These are phyloP conservation scores for Eristalis tenax DNA, from an alignment of 2,888 invertebrate genomes.

Conservation along the genomic window DNA sequence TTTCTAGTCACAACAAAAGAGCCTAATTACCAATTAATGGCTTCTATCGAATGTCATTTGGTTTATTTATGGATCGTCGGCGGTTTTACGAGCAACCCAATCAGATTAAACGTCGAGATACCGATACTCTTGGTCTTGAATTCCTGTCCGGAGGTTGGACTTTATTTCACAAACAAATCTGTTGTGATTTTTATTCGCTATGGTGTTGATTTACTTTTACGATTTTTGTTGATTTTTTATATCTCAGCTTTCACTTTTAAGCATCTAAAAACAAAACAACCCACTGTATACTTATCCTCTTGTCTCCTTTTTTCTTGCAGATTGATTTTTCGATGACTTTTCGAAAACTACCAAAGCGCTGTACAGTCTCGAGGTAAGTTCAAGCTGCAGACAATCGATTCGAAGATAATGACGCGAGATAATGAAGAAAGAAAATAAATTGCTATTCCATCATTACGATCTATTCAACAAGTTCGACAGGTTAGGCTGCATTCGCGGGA, in stretches of 20 bases:
- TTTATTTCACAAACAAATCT: conserved; percentile 18
- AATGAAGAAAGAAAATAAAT: no score
- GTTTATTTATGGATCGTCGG: background rate
- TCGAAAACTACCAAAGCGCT: background rate
- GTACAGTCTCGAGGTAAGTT: background rate
- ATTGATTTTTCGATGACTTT: background rate
- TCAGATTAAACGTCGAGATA: conserved; percentile 7
- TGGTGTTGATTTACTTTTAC: background rate
- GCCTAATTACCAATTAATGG: conserved; percentile 32
- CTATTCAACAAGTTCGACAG: background rate
- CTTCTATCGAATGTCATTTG: conserved; percentile 8
- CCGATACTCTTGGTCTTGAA: background rate
- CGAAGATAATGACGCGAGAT: no score
- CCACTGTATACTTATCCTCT: background rate
- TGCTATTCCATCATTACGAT: background rate
- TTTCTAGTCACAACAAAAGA: conserved; percentile 8
- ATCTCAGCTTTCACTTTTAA: background rate
- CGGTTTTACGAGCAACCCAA: background rate
- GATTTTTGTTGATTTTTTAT: background rate
- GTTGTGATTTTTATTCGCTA: conserved; percentile 7
- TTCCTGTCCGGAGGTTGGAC: background rate
- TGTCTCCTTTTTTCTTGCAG: background rate
- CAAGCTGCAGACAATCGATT: no score
- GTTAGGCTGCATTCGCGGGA: background rate
- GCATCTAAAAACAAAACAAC: no score